Evolutionary conservation across 2,888 invertebrate species (phyloP).

Genomic region (Aleiodes testaceus): DNA sequence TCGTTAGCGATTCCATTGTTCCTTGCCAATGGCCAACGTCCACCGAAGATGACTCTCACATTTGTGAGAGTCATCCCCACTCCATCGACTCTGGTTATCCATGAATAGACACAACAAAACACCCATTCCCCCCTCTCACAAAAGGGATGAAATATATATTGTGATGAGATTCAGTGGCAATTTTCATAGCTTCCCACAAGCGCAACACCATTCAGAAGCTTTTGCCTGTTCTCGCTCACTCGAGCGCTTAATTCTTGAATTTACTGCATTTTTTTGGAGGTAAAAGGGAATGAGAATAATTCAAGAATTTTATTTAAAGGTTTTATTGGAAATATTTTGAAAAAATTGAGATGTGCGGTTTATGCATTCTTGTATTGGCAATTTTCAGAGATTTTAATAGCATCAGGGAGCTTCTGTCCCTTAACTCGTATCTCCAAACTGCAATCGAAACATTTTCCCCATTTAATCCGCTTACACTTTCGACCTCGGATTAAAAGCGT

Average conservation of each 20-base stretch:
- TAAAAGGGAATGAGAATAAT: too few relatives aligned
- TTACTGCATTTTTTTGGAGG: too few relatives aligned
- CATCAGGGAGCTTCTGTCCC: too few relatives aligned
- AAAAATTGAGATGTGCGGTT: too few relatives aligned
- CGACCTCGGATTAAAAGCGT: conserved; percentile 56
- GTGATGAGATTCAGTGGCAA: neutral
- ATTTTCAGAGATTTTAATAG: neutral
- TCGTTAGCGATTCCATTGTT: conserved; percentile 32
- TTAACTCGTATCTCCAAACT: conserved; percentile 30
- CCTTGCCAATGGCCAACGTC: conserved; percentile 39
- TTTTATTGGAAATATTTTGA: too few relatives aligned
- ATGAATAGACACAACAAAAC: neutral
- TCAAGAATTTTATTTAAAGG: too few relatives aligned
- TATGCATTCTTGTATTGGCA: neutral
- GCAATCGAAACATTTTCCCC: conserved; percentile 64
- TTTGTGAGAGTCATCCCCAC: neutral
- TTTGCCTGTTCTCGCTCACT: too few relatives aligned
- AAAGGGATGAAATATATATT: conserved; percentile 9
- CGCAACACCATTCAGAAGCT: too few relatives aligned
- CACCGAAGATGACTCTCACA: conserved; percentile 6
- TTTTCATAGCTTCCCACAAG: neutral
- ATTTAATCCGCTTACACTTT: conserved; percentile 63
- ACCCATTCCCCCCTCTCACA: neutral
- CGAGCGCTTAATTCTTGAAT: too few relatives aligned
- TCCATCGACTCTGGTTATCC: neutral